These are phyloP conservation scores for Drosophila sp. DNA, from an alignment of 1,140 invertebrate species.

Conservation along the genomic window DNA sequence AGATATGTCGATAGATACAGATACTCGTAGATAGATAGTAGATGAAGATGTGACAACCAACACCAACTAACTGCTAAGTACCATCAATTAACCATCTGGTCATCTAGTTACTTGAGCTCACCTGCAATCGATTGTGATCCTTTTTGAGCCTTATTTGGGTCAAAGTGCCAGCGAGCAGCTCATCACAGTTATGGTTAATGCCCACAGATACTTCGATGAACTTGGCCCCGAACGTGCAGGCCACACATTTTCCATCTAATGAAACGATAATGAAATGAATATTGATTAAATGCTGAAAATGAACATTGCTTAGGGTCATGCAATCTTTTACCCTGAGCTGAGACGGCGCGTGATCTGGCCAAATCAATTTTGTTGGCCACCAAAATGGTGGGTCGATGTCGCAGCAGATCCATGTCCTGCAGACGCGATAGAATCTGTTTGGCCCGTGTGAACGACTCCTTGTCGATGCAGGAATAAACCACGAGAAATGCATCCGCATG, in stretches of 20 bases:
- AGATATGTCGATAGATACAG: not conserved
- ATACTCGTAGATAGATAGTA: conserved; percentile 16
- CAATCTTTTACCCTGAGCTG: conserved; percentile 92
- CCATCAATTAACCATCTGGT: conserved; percentile 29
- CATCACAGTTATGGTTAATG: conserved; percentile 96
- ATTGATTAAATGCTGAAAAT: conserved; percentile 9
- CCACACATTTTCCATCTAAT: conserved; percentile 93
- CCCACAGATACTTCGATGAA: conserved; percentile 96
- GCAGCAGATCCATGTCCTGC: conserved; percentile 90
- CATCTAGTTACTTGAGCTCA: conserved; percentile 61
- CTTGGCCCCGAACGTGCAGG: conserved; percentile 93
- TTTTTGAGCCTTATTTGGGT: conserved; percentile 93
- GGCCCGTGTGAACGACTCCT: conserved; percentile 93
- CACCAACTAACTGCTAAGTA: conserved; percentile 53
- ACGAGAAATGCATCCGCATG: conserved; percentile 93
- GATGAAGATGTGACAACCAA: conserved; percentile 24
- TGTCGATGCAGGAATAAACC: conserved; percentile 96
- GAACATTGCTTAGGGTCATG: conserved; percentile 32
- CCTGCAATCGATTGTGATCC: conserved; percentile 87
- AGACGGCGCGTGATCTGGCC: conserved; percentile 94
- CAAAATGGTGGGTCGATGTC: conserved; percentile 92
- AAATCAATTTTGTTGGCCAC: conserved; percentile 98
- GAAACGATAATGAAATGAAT: not conserved
- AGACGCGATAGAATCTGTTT: conserved; percentile 91
- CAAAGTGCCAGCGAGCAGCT: conserved; percentile 92